Evolutionary conservation across 2,888 invertebrate species (phyloP).

Genomic region (Penaeus monodon): DNA sequence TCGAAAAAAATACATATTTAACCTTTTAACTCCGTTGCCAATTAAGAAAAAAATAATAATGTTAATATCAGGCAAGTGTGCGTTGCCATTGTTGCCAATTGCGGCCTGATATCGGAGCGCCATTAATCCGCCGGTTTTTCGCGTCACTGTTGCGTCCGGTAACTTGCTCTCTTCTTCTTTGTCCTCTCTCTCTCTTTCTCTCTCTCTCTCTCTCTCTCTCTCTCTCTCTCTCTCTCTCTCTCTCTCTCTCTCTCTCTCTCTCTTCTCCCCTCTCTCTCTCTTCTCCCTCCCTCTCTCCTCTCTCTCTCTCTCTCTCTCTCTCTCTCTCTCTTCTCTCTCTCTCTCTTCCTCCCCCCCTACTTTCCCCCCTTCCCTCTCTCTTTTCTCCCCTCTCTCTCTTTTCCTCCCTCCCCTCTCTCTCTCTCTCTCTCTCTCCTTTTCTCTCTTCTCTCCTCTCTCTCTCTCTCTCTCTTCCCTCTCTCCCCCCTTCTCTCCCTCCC

Average conservation of each 20-base stretch:
- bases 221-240: background rate
- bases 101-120: too few species aligned
- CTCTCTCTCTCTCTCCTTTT: background rate
- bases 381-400: background rate
- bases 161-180: too few species aligned
- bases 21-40: too few species aligned
- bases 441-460: too few species aligned
- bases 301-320: background rate
- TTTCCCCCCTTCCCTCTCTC: background rate
- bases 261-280: background rate
- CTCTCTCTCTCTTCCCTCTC: background rate
- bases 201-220: background rate
- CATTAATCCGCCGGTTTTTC: too few species aligned
- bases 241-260: background rate
- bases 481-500: background rate
- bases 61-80: too few species aligned
- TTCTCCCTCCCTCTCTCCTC: background rate
- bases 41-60: too few species aligned
- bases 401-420: background rate
- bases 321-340: background rate
- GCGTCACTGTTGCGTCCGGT: too few species aligned
- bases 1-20: too few species aligned
- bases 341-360: background rate
- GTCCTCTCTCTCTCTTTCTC: background rate
- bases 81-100: too few species aligned